Base-by-base conservation (phyloP, 1,140 invertebrate species). In the Saxidomus purpurata region DNA sequence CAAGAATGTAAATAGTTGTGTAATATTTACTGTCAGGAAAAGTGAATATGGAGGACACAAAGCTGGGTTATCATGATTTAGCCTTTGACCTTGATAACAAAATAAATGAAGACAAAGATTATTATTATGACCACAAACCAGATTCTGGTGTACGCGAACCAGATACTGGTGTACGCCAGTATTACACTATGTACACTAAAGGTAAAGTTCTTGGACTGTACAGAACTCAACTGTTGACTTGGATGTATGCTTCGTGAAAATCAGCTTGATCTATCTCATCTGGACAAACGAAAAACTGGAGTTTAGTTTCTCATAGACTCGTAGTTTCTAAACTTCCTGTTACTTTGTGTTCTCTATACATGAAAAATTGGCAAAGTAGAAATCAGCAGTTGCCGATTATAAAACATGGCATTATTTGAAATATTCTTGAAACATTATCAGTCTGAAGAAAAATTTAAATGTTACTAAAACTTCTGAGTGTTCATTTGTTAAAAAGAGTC, bases 1-100 rank as follows among this genome's bases (percentile, higher is more conserved):
- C n/a, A n/a, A n/a, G n/a, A n/a, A n/a, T n/a, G n/a, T n/a, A 43
- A 43, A 43, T 43, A 43, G 43, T 43, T 43, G 15, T 43, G 43
- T 43, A 8, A 15, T 43, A 43, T 43, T 43, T 43, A 15, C 43
- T 8, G 38, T 71, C 25, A 71, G 67, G 67, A n/a, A 67, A 31
- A 76, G 80, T 59, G 49, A 34, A 28, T 25, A 17, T 63, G 9
- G 31, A 82, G 3, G 76, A 55, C 17, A 67, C 80, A 63, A 43
- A 67, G 34, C 67, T 63, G 15, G 43, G 0, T 3, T 63, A 49
- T 52, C 11, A 43, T 40, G 38, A 74, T 74, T n/a, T 38, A 47
- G 34, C 2, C 13, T 74, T 85, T 85, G 82, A 85, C 43, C 28
- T 85, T 15, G 82, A 85, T 63, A 71, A 85, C 38, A 85, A 69